These are phyloP conservation scores for Parnassius orleans DNA, from an alignment of 2,888 invertebrate genomes.

Conservation along the genomic window DNA sequence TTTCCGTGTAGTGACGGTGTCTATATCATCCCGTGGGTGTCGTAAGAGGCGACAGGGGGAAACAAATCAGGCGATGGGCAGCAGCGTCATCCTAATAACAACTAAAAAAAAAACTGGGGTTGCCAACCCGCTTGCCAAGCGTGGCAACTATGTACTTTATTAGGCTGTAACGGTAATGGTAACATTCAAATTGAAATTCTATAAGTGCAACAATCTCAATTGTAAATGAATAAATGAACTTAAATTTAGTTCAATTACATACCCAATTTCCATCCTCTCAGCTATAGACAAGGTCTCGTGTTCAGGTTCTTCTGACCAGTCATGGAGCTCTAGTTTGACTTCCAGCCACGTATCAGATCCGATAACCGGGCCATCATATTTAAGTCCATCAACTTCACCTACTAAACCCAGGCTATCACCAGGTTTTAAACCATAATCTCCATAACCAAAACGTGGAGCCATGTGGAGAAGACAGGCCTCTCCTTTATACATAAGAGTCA, in stretches of 20 bases:
- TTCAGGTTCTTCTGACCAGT: conserved; percentile 84
- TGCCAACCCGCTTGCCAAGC: no score
- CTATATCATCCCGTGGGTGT: no score
- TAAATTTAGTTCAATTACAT: conserved; percentile 40
- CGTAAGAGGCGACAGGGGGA: no score
- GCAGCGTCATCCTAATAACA: no score
- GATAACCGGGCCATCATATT: conserved; percentile 79
- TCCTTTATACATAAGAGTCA: conserved; percentile 91
- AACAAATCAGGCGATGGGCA: no score
- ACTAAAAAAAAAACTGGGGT: no score
- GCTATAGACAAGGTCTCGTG: conserved; percentile 83
- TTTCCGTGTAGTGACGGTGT: no score
- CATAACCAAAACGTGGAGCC: conserved; percentile 91
- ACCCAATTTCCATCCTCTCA: conserved; percentile 89
- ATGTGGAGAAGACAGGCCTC: conserved; percentile 88
- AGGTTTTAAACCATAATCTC: conserved; percentile 84
- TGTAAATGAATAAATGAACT: conserved; percentile 33
- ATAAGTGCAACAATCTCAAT: conserved; percentile 29
- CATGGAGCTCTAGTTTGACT: conserved; percentile 87
- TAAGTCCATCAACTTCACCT: conserved; percentile 54
- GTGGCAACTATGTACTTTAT: no score
- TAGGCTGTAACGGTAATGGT: background rate
- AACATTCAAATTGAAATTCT: conserved; percentile 25
- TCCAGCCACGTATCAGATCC: conserved; percentile 84
- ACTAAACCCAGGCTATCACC: conserved; percentile 65